A percentile compares a stretch with the other conserved stretches of the same genome.
These are phyloP conservation scores for Eretmocerus hayati DNA, from an alignment of 2,888 invertebrate genomes.

Conservation along the genomic window DNA sequence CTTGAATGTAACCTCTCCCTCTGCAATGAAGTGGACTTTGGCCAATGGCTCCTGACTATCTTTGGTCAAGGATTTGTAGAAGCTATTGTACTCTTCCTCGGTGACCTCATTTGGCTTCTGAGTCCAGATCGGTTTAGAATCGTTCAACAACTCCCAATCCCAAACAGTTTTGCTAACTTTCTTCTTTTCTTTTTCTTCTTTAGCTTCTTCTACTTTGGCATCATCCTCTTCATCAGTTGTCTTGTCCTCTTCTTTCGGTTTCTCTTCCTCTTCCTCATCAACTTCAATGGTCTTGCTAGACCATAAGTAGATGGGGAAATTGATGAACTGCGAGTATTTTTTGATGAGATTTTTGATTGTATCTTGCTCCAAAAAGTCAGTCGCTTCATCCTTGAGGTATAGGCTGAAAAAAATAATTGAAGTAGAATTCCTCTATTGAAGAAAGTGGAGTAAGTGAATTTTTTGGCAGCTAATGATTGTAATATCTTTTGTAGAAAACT, in stretches of 20 bases:
- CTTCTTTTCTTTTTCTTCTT: slow-evolving; percentile 68
- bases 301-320: slow-evolving; percentile 97
- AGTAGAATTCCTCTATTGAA: too few relatives aligned
- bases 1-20: slow-evolving; percentile 99
- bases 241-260: slow-evolving; percentile 48
- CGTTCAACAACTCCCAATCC: slow-evolving; percentile 97
- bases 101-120: slow-evolving; percentile 78
- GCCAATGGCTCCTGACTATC: slow-evolving; percentile 77
- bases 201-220: slow-evolving; percentile 60
- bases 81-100: slow-evolving; percentile 87
- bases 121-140: slow-evolving; percentile 98
- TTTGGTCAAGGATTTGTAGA: slow-evolving; percentile 93
- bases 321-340: slow-evolving; percentile 99
- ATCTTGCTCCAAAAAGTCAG: slow-evolving; percentile 89
- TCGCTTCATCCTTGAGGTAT: slow-evolving; percentile 93
- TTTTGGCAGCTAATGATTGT: background rate
- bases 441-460: background rate
- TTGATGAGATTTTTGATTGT: slow-evolving; percentile 85
- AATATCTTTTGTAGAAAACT: background rate
- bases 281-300: slow-evolving; percentile 55
- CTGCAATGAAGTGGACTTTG: slow-evolving; percentile 92
- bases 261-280: slow-evolving; percentile 56
- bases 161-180: slow-evolving; percentile 90
- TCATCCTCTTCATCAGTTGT: slow-evolving; percentile 54
- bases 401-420: slow-evolving; percentile 58